phyloP scores from a whole-genome alignment of 2,888 invertebrate species.

The Vanessa cardui region DNA sequence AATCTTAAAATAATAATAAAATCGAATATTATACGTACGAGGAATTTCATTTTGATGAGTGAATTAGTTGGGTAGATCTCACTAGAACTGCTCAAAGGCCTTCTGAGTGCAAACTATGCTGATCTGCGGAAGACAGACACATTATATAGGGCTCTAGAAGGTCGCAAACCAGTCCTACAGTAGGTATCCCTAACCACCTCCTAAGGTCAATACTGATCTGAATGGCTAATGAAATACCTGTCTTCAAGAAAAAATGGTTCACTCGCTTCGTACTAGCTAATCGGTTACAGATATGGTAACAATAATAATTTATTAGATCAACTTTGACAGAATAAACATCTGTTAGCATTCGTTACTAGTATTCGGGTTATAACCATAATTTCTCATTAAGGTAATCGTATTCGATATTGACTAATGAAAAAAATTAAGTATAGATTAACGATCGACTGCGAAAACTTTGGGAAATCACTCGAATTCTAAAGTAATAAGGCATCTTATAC shows the following conservation, averaged over 20 bases:
- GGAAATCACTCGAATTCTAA: background rate
- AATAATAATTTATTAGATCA: slow-evolving; percentile 53
- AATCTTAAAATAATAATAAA: slow-evolving; percentile 3
- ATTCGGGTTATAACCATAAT: slow-evolving; percentile 21
- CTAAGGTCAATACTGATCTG: slow-evolving; percentile 67
- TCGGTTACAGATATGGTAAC: slow-evolving; percentile 54
- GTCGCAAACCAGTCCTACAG: slow-evolving; percentile 55
- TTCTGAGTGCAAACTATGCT: slow-evolving; percentile 76
- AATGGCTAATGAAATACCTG: slow-evolving; percentile 69
- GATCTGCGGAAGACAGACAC: slow-evolving; percentile 58
- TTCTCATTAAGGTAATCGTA: slow-evolving; percentile 8
- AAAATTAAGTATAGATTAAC: background rate
- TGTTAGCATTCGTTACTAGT: slow-evolving; percentile 33
- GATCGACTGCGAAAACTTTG: background rate
- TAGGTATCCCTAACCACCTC: slow-evolving; percentile 53
- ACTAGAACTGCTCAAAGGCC: slow-evolving; percentile 76
- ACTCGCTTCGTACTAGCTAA: slow-evolving; percentile 45
- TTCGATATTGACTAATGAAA: background rate
- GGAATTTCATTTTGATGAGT: slow-evolving; percentile 73
- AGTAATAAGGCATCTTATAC: background rate
- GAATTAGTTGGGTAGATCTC: slow-evolving; percentile 55
- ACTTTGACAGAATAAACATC: slow-evolving; percentile 39
- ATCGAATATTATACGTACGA: slow-evolving; percentile 60
- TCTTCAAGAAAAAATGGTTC: slow-evolving; percentile 56
- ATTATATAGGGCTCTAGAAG: slow-evolving; percentile 73